A percentile compares a stretch with the other conserved stretches of the same genome.
These are phyloP conservation scores for Brachyhypopomus gauderio DNA, from an alignment of 2,113 vertebrate genomes.

Conservation along the genomic window DNA sequence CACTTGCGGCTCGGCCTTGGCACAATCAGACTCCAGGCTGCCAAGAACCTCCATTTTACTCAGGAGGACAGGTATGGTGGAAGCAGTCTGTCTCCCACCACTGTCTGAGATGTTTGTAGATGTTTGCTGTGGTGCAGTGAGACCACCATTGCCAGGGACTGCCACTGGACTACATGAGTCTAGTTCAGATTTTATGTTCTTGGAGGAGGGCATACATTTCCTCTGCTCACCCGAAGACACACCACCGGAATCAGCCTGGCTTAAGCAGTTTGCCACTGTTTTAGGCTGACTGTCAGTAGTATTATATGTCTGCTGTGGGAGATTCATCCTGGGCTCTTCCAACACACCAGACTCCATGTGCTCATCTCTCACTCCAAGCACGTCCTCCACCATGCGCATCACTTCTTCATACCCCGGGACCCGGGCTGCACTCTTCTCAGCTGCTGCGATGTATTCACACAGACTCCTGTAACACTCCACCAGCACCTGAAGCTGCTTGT, in stretches of 20 bases:
- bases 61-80: constrained; percentile 84
- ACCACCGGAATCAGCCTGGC: background rate
- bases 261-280: background rate
- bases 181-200: background rate
- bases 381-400: constrained; percentile 89
- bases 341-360: constrained; percentile 54
- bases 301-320: constrained; percentile 52
- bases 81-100: background rate
- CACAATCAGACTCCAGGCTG: constrained; percentile 80
- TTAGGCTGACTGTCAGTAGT: constrained; percentile 28
- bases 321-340: constrained; percentile 36
- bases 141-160: background rate
- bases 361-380: constrained; percentile 75
- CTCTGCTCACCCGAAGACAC: background rate
- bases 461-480: constrained; percentile 95
- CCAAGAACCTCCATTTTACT: constrained; percentile 92
- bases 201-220: background rate
- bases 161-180: background rate
- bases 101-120: background rate
- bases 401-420: constrained; percentile 88
- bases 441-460: constrained; percentile 90
- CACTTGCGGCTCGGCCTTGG: constrained; percentile 75
- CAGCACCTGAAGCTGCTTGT: constrained; percentile 90
- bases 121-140: background rate
- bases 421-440: constrained; percentile 83